A percentile compares a stretch with the other conserved stretches of the same genome.
phyloP scores from a whole-genome alignment of 2,888 invertebrate genomes.

The Oeneis ivallda region DNA sequence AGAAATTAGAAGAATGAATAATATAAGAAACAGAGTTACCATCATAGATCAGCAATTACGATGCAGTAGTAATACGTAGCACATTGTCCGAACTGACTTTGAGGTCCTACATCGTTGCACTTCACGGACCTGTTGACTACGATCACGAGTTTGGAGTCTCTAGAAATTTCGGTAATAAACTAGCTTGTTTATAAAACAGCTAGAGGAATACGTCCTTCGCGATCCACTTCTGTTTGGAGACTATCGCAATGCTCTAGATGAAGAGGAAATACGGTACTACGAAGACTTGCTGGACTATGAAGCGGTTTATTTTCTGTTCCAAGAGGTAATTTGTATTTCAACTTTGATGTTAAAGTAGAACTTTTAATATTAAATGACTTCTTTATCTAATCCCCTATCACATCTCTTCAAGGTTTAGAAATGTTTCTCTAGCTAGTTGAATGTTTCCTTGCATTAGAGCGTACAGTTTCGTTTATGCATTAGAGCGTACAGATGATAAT shows the following conservation, averaged over 20 bases:
- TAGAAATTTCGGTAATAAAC: slow-evolving; percentile 13
- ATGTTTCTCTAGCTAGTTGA: not conserved
- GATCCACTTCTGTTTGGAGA: slow-evolving; percentile 95
- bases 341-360: not conserved
- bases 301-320: slow-evolving; percentile 92
- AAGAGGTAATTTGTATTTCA: slow-evolving; percentile 84
- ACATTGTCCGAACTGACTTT: too few species aligned
- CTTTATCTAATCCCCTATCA: too few species aligned
- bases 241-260: slow-evolving; percentile 91
- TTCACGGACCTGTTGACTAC: too few species aligned
- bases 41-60: too few species aligned
- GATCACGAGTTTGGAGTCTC: not conserved
- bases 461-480: too few species aligned
- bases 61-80: too few species aligned
- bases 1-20: too few species aligned
- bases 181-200: slow-evolving; percentile 48
- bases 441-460: too few species aligned
- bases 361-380: not conserved
- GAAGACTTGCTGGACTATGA: slow-evolving; percentile 95
- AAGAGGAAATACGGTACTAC: slow-evolving; percentile 89
- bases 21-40: too few species aligned
- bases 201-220: slow-evolving; percentile 86
- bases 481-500: too few species aligned
- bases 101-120: too few species aligned
- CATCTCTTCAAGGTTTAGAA: too few species aligned